Evolutionary conservation across 2,113 vertebrate genomes (phyloP).

Genomic region (Abramis brama): DNA sequence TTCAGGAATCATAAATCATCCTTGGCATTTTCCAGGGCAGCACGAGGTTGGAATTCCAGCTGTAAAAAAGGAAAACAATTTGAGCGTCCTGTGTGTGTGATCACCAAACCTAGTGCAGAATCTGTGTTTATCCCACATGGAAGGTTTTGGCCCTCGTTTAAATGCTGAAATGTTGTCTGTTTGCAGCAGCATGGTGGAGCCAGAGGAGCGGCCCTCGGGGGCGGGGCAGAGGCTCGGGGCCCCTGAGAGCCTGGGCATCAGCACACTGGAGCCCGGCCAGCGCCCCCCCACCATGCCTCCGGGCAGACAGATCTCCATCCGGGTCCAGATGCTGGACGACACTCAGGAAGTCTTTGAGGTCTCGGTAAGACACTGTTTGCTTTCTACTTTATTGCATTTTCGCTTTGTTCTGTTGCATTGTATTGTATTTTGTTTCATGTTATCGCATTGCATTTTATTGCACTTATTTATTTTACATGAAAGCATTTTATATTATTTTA

Average conservation of each 20-base stretch:
- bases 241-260: conserved; percentile 89
- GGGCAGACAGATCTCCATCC: conserved; percentile 86
- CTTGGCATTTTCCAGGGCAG: conserved; percentile 18
- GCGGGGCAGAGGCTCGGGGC: conserved; percentile 88
- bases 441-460: not conserved
- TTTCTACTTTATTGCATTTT: not conserved
- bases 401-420: not conserved
- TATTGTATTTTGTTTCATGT: not conserved
- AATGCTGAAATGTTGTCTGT: conserved; percentile 47
- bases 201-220: conserved; percentile 81
- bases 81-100: not conserved
- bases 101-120: not conserved
- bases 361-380: conserved; percentile 79
- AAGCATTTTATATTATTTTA: not conserved
- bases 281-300: conserved; percentile 81
- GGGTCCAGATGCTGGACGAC: conserved; percentile 95
- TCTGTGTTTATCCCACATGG: not conserved
- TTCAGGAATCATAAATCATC: conserved; percentile 29
- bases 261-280: conserved; percentile 91
- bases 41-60: not conserved
- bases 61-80: not conserved
- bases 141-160: not conserved
- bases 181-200: conserved; percentile 84
- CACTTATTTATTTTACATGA: not conserved
- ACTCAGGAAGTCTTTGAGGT: conserved; percentile 92